Conservation (phyloP, 64 coral and sea anemone genomes). For the Montipora cactus region DNA sequence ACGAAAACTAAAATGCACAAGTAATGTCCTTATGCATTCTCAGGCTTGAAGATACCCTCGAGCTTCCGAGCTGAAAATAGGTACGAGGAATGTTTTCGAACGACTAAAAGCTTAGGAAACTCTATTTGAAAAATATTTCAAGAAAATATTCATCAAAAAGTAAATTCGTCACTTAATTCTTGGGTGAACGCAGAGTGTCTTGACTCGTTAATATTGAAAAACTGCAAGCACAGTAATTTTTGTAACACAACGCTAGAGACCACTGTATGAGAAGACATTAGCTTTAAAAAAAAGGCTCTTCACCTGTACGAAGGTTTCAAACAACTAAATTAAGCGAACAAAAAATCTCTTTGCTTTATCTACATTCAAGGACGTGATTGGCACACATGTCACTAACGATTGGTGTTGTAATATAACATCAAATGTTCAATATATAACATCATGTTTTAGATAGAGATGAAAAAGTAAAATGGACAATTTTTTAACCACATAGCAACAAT, state of each 20-base stretch:
- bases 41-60: not conserved
- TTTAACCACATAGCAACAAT: not conserved
- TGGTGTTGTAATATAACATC: not conserved
- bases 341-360: not conserved
- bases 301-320: not conserved
- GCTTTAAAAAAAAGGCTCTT: not conserved
- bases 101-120: no score
- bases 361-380: not conserved
- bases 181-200: no score
- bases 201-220: not conserved
- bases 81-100: no score
- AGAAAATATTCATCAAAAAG: not conserved
- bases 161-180: not conserved
- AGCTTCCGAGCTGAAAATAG: not conserved
- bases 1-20: no score
- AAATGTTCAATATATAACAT: not conserved
- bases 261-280: not conserved
- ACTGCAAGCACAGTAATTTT: not conserved
- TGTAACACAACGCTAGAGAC: no score
- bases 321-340: not conserved
- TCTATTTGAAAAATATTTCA: not conserved
- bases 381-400: not conserved
- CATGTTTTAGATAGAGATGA: not conserved
- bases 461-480: not conserved
- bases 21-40: no score